phyloP scores from a whole-genome alignment of 2,797 vertebrate species.

The Phrynocephalus guinanensis region DNA sequence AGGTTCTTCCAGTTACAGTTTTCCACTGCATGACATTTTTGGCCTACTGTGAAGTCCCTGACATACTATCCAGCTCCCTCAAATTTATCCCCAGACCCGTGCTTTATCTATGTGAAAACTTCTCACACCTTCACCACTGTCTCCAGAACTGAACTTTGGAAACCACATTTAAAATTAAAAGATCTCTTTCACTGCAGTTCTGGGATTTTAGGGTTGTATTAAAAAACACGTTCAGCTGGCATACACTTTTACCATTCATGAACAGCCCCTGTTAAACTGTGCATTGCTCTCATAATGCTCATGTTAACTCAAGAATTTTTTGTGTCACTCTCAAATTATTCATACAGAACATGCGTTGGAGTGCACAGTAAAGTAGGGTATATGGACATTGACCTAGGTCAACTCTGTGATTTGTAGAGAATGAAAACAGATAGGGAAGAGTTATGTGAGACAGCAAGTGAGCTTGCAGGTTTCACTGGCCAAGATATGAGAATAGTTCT shows the following conservation, averaged over 20 bases:
- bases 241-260: background rate
- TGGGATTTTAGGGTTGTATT: background rate
- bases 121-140: background rate
- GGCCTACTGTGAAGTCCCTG: too few relatives aligned
- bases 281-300: background rate
- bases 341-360: background rate
- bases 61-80: too few relatives aligned
- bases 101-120: too few relatives aligned
- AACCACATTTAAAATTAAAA: too few relatives aligned
- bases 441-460: background rate
- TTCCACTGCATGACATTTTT: too few relatives aligned
- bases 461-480: background rate
- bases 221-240: background rate
- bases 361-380: background rate
- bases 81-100: too few relatives aligned
- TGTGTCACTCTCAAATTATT: background rate
- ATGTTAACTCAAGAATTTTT: background rate
- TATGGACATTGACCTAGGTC: too few relatives aligned
- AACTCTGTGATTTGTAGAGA: background rate
- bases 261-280: background rate
- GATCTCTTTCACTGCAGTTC: background rate
- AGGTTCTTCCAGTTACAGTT: too few relatives aligned
- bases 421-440: background rate
- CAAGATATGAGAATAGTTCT: background rate
- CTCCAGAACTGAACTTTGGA: background rate